A percentile compares a stretch with the other conserved stretches of the same genome.
Conservation (phyloP, 2,797 vertebrate species). For the Tapirus indicus region DNA sequence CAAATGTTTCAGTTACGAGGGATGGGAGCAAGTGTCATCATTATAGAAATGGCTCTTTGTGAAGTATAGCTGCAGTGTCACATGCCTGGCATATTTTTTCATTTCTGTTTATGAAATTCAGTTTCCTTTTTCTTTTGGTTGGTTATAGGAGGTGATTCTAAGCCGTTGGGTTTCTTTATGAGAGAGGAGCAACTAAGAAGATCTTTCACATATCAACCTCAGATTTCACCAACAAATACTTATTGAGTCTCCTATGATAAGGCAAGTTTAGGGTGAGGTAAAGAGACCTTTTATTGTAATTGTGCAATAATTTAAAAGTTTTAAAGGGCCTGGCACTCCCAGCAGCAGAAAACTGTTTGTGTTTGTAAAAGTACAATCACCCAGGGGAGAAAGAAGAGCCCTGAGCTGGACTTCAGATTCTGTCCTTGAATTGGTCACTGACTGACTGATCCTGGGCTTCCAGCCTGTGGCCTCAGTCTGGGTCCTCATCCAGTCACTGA, state of each 20-base stretch:
- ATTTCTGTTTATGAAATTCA: background rate
- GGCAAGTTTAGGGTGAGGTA: background rate
- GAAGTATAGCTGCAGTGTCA: background rate
- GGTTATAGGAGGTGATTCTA: constrained; percentile 92
- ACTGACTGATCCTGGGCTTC: background rate
- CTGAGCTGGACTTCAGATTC: background rate
- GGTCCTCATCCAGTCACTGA: background rate
- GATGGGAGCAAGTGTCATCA: background rate
- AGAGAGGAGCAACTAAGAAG: constrained; percentile 93
- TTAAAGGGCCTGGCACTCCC: background rate
- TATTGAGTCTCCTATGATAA: background rate
- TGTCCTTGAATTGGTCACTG: too few species aligned
- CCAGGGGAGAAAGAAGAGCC: background rate
- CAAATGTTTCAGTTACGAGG: background rate
- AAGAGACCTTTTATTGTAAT: background rate
- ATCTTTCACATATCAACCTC: constrained; percentile 80
- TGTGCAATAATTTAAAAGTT: background rate
- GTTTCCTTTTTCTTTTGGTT: background rate
- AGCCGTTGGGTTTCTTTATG: constrained; percentile 94
- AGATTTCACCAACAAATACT: background rate
- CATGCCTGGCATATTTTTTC: background rate
- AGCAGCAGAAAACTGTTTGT: background rate
- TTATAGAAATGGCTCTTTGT: background rate
- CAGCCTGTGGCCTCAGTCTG: background rate
- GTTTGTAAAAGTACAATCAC: background rate